A percentile compares a stretch with the other conserved stretches of the same genome.
Evolutionary conservation across 2,797 vertebrate genomes (phyloP).

Genomic region (Pelochelys cantorii): DNA sequence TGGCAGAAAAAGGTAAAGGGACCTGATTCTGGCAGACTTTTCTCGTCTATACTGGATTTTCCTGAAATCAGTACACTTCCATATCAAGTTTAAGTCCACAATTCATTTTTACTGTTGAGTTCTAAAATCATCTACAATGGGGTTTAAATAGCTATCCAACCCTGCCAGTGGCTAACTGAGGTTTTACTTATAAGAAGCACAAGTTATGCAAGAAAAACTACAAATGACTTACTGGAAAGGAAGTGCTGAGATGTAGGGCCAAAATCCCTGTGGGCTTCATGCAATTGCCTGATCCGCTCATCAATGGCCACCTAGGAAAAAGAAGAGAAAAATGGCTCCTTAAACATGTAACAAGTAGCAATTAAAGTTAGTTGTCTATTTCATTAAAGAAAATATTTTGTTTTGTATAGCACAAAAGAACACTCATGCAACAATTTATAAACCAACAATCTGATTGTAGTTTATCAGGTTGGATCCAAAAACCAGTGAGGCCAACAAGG

Average conservation of each 20-base stretch:
- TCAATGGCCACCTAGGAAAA: conserved; percentile 88
- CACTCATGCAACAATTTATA: not conserved
- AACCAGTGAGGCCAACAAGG: not conserved
- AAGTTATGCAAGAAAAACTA: conserved; percentile 53
- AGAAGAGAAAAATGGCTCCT: conserved; percentile 36
- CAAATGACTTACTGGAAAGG: conserved; percentile 88
- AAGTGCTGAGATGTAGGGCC: conserved; percentile 89
- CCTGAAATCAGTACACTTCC: not conserved
- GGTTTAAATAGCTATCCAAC: not conserved
- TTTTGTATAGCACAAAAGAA: conserved; percentile 24
- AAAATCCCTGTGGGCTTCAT: conserved; percentile 93
- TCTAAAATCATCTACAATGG: not conserved
- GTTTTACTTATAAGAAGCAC: conserved; percentile 4
- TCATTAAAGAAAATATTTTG: conserved; percentile 9
- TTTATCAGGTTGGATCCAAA: not conserved
- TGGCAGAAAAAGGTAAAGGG: not conserved
- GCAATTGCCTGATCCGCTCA: conserved; percentile 93
- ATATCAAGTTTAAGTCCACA: not conserved
- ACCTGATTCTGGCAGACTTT: not conserved
- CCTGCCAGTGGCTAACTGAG: conserved; percentile 3
- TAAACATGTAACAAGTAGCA: conserved; percentile 39
- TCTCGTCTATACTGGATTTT: not conserved
- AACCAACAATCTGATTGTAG: not conserved
- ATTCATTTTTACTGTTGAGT: not conserved
- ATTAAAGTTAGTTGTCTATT: conserved; percentile 34